phyloP scores from a whole-genome alignment of 2,888 invertebrate genomes.

The Platycnemis pennipes region DNA sequence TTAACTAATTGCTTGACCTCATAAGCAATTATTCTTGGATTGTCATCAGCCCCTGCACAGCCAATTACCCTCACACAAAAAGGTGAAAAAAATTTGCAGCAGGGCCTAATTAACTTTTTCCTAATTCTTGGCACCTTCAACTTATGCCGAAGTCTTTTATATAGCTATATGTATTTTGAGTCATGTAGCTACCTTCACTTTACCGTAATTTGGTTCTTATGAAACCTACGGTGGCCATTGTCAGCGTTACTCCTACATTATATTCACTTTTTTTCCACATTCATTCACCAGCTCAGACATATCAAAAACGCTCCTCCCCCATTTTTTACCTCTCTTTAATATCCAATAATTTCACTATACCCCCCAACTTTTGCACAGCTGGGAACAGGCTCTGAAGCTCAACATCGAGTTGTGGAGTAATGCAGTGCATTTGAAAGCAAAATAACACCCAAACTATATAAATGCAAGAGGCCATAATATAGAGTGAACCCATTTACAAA shows the following conservation, averaged over 20 bases:
- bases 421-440: conserved; percentile 53
- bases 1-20: conserved; percentile 48
- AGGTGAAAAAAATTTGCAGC: conserved; percentile 56
- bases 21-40: conserved; percentile 53
- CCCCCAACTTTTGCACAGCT: conserved; percentile 43
- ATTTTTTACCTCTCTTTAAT: not conserved
- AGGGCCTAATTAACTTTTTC: conserved; percentile 56
- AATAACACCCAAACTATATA: not conserved
- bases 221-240: conserved; percentile 61
- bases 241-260: conserved; percentile 62
- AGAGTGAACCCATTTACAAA: not conserved
- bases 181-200: conserved; percentile 61
- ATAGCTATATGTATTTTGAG: conserved; percentile 20
- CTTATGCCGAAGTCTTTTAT: conserved; percentile 42
- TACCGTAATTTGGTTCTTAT: conserved; percentile 13
- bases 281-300: conserved; percentile 59
- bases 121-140: conserved; percentile 55
- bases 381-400: conserved; percentile 63
- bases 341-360: not conserved
- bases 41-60: conserved; percentile 67
- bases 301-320: conserved; percentile 62
- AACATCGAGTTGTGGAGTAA: not conserved
- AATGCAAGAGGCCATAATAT: conserved; percentile 52
- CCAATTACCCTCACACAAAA: conserved; percentile 63
- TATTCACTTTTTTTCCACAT: conserved; percentile 55